Conservation (phyloP, 2,797 vertebrate species). For the Lateolabrax maculatus region DNA sequence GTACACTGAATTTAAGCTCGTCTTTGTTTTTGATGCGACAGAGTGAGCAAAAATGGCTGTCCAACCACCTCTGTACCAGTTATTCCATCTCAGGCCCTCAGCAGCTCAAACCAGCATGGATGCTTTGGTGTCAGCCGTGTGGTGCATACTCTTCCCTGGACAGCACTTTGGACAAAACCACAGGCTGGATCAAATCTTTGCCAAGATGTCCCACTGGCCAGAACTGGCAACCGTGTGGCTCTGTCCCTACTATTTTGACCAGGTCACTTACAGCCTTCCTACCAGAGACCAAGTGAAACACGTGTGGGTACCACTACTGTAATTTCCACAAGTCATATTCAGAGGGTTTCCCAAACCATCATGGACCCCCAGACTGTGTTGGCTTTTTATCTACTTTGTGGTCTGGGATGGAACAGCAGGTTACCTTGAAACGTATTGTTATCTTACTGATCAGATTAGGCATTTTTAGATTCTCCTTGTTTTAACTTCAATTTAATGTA, state of each 20-base stretch:
- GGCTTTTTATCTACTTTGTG: background rate
- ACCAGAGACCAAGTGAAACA: slow-evolving; percentile 19
- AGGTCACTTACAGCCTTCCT: slow-evolving; percentile 55
- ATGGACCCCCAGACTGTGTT: background rate
- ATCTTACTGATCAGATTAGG: background rate
- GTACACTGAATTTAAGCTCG: background rate
- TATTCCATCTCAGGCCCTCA: slow-evolving; percentile 31
- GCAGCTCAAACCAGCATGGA: slow-evolving; percentile 27
- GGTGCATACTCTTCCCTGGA: slow-evolving; percentile 21
- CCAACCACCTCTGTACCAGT: slow-evolving; percentile 22
- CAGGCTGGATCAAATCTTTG: slow-evolving; percentile 40
- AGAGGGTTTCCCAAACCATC: background rate
- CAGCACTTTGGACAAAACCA: slow-evolving; percentile 29
- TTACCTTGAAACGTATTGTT: background rate
- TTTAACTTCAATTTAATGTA: background rate
- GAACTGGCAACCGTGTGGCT: slow-evolving; percentile 28
- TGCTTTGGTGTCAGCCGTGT: slow-evolving; percentile 47
- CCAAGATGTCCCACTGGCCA: slow-evolving; percentile 16
- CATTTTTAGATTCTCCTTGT: background rate
- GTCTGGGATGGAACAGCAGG: background rate
- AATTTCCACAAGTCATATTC: background rate
- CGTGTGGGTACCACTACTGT: slow-evolving; percentile 21
- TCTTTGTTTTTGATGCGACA: background rate
- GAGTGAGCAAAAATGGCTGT: slow-evolving; percentile 16
- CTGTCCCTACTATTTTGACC: slow-evolving; percentile 66